Base-by-base conservation (phyloP, 2,113 vertebrate species). In the Pseudorasbora parva region DNA sequence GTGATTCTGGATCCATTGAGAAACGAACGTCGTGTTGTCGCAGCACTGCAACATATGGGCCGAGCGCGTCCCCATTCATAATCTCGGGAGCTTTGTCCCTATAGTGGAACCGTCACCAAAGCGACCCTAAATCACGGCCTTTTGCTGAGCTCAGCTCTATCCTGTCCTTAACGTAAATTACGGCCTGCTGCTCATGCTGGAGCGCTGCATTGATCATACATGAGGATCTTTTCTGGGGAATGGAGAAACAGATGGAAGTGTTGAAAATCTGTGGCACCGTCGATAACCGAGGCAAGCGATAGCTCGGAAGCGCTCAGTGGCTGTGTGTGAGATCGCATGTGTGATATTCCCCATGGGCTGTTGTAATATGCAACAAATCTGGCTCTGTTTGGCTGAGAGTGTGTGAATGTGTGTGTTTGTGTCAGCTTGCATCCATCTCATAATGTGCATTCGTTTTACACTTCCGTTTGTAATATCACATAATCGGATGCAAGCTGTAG, bases 61-160 rank as follows among this genome's bases (percentile, higher is more conserved):
- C 60, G 78, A 21, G 25, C 25, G 37, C 80, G 78, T 76, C 30
- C 30, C 74, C 68, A 82, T 41, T 43, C 27, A 76, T 73, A 54
- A 43, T 78, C 60, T 75, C 82, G 21, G n/a, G 78, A 78, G 60
- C 62, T 78, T 77, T 56, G 84, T 60, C 33, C 21, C 19, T 72
- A 17, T 71, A 47, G 71, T 60, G 27, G 62, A 37, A 8, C 69
- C 76, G 66, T 82, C 71, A 66, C 60, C 83, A 83, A 73, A 83
- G 59, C 73, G n/a, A 81, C 15, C 68, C 78, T 88, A 87, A 89
- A 86, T 87, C 85, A 85, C 60, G 3, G 30, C 21, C 54, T 87
- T 89, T 75, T 88, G 89, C 86, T 30, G 62, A 88, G 81, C 82
- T 92, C 90, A 90, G 87, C 89, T 75, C 72, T 89, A 60, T 87